A percentile compares a stretch with the other conserved stretches of the same genome.
Evolutionary conservation across 2,113 vertebrate genomes (phyloP).

Genomic region (Alligator mississippiensis): DNA sequence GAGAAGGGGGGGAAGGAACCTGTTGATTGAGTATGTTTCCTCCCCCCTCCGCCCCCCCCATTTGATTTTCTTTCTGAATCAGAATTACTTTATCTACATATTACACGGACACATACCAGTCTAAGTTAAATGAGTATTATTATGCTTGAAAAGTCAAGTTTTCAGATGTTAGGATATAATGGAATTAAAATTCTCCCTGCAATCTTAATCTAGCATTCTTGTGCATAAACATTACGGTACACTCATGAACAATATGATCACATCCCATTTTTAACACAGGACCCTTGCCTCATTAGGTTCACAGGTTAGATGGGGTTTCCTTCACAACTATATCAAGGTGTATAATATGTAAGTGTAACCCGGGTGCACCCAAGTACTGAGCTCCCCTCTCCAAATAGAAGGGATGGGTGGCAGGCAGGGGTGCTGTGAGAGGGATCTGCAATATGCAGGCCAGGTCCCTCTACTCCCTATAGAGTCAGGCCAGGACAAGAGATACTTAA

Average conservation of each 20-base stretch:
- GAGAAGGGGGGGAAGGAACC: not conserved
- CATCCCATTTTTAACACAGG: not conserved
- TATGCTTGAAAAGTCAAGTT: not conserved
- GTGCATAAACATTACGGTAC: not conserved
- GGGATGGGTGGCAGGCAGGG: too few species aligned
- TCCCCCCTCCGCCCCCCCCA: not conserved
- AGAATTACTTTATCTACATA: not conserved
- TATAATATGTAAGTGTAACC: too few species aligned
- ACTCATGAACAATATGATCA: not conserved
- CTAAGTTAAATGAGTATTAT: not conserved
- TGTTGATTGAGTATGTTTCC: not conserved
- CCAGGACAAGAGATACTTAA: too few species aligned
- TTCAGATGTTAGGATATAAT: not conserved
- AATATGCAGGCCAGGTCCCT: too few species aligned
- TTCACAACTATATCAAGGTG: too few species aligned
- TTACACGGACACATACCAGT: not conserved
- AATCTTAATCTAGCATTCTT: not conserved
- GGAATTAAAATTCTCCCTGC: not conserved
- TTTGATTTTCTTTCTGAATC: not conserved
- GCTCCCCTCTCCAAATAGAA: too few species aligned
- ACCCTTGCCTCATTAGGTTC: not conserved
- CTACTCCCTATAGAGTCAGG: too few species aligned
- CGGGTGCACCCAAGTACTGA: too few species aligned
- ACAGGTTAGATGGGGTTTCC: not conserved
- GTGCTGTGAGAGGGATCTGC: too few species aligned